Conservation (phyloP, 2,113 vertebrate genomes). For the Laterallus jamaicensis region DNA sequence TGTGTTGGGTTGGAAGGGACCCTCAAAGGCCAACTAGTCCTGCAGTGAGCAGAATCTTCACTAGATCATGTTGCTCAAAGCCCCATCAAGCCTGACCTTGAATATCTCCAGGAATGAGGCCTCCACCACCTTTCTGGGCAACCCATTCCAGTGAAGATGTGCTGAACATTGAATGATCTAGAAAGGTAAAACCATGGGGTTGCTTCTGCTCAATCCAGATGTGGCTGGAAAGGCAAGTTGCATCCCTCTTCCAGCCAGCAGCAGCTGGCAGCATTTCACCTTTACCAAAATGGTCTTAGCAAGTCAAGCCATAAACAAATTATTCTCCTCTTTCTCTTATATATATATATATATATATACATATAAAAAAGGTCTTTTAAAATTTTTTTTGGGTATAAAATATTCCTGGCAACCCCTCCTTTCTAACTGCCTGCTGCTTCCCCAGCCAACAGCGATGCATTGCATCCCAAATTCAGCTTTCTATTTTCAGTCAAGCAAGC, state of each 20-base stretch:
- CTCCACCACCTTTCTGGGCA: too few species aligned
- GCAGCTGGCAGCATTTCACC: background rate
- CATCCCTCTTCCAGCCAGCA: background rate
- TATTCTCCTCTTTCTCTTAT: background rate
- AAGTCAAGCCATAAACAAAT: background rate
- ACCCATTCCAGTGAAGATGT: background rate
- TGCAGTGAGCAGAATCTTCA: too few species aligned
- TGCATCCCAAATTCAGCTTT: conserved; percentile 75
- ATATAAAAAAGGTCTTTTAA: background rate
- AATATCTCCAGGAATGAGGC: too few species aligned
- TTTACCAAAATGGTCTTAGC: background rate
- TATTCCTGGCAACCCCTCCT: conserved; percentile 75
- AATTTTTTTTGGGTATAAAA: background rate
- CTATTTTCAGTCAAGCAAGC: conserved; percentile 76
- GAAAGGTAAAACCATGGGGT: background rate
- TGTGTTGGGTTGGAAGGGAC: too few species aligned
- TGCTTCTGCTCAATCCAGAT: background rate
- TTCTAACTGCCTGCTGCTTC: conserved; percentile 74
- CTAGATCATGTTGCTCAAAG: too few species aligned
- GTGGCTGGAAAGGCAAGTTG: background rate
- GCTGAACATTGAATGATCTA: background rate
- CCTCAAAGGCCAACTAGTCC: too few species aligned
- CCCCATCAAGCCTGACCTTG: too few species aligned
- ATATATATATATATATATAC: background rate
- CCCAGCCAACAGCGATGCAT: conserved; percentile 74